These are phyloP conservation scores for Drosophila oshimai DNA, from an alignment of 1,140 invertebrate genomes.

Conservation along the genomic window DNA sequence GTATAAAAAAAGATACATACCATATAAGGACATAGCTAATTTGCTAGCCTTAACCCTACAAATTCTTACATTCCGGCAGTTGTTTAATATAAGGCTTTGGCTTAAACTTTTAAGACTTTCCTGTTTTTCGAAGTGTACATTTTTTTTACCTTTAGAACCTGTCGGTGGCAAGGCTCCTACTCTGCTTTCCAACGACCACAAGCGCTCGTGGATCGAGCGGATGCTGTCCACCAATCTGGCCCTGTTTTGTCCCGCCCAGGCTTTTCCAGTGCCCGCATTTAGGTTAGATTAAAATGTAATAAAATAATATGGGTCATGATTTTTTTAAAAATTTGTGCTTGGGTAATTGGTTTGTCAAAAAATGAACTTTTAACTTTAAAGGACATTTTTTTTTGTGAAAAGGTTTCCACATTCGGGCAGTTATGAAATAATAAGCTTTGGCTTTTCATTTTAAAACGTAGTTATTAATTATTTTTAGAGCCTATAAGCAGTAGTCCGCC, in stretches of 20 bases:
- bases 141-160: no score
- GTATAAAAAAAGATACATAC: no score
- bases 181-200: slow-evolving; percentile 85
- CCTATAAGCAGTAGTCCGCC: slow-evolving; percentile 88
- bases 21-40: no score
- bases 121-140: no score
- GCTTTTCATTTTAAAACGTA: neutral
- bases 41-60: no score
- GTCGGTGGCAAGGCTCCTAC: slow-evolving; percentile 88
- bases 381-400: neutral
- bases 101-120: no score
- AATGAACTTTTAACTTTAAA: neutral
- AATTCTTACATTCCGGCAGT: slow-evolving; percentile 46
- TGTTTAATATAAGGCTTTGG: neutral
- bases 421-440: neutral
- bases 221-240: slow-evolving; percentile 52
- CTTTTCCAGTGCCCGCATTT: slow-evolving; percentile 86
- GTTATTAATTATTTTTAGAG: slow-evolving; percentile 83
- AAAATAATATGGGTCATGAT: no score
- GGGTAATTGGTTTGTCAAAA: no score
- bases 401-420: slow-evolving; percentile 39
- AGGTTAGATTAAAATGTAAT: slow-evolving; percentile 85
- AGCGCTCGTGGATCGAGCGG: slow-evolving; percentile 85
- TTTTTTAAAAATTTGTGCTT: neutral
- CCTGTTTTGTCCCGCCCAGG: slow-evolving; percentile 86